Evolutionary conservation across 2,113 vertebrate species (phyloP).

Genomic region (Amphiprion percula): DNA sequence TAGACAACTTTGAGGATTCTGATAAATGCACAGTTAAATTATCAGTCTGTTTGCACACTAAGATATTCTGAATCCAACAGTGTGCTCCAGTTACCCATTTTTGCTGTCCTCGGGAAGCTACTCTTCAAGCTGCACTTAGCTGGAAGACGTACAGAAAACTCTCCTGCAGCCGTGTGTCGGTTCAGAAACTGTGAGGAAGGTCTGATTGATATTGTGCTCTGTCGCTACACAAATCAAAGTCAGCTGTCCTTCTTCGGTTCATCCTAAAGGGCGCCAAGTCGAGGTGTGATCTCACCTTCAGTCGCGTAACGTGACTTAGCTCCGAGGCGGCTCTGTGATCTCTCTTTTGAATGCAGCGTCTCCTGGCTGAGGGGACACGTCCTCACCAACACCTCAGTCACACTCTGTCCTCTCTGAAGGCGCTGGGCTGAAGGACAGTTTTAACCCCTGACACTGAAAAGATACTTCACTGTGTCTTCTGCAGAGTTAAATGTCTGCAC

Average conservation of each 20-base stretch:
- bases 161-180: not conserved
- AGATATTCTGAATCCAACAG: too few relatives aligned
- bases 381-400: not conserved
- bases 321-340: not conserved
- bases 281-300: slow-evolving; percentile 38
- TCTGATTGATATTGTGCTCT: too few relatives aligned
- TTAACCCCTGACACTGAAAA: too few relatives aligned
- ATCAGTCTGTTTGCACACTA: too few relatives aligned
- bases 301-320: not conserved
- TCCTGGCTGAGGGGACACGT: not conserved
- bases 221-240: slow-evolving; percentile 3
- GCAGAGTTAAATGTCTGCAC: too few relatives aligned
- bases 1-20: too few relatives aligned
- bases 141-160: too few relatives aligned
- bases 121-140: too few relatives aligned
- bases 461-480: too few relatives aligned
- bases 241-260: not conserved
- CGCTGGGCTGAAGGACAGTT: not conserved
- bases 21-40: too few relatives aligned
- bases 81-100: not conserved
- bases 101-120: not conserved
- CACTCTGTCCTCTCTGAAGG: slow-evolving; percentile 3
- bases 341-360: not conserved
- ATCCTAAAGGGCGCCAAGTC: not conserved
- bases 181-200: not conserved